These are phyloP conservation scores for Heliconius hewitsoni DNA, from an alignment of 1,140 invertebrate species.

Conservation along the genomic window DNA sequence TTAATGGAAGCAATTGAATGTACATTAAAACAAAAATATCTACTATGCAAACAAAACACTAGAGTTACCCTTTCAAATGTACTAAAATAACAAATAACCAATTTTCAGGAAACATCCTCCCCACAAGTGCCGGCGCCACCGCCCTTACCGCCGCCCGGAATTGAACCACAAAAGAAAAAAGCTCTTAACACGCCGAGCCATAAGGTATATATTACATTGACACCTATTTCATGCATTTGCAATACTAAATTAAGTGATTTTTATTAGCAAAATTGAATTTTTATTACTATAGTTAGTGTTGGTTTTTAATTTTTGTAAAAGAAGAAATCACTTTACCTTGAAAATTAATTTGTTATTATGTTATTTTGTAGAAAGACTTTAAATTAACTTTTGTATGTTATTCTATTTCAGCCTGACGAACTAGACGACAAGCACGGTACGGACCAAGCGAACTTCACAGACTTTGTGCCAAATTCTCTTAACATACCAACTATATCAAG, in stretches of 20 bases:
- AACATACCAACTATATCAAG: conserved; percentile 88
- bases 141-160: conserved; percentile 65
- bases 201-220: conserved; percentile 62
- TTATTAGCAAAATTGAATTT: neutral
- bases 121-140: conserved; percentile 79
- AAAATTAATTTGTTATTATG: neutral
- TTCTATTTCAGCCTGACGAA: conserved; percentile 76
- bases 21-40: neutral
- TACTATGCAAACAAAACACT: neutral
- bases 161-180: conserved; percentile 84
- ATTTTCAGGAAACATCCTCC: conserved; percentile 74
- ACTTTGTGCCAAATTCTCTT: conserved; percentile 84
- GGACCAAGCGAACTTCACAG: conserved; percentile 82
- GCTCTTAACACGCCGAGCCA: conserved; percentile 87
- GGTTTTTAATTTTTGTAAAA: neutral
- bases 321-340: neutral
- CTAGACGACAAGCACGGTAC: conserved; percentile 75
- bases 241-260: neutral
- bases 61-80: conserved; percentile 23
- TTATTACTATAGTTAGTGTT: neutral
- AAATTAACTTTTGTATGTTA: conserved; percentile 14
- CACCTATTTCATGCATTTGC: neutral
- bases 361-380: neutral
- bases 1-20: neutral
- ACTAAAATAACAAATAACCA: conserved; percentile 45